phyloP scores from a whole-genome alignment of 1,140 invertebrate species.

The Chironomus tepperi region DNA sequence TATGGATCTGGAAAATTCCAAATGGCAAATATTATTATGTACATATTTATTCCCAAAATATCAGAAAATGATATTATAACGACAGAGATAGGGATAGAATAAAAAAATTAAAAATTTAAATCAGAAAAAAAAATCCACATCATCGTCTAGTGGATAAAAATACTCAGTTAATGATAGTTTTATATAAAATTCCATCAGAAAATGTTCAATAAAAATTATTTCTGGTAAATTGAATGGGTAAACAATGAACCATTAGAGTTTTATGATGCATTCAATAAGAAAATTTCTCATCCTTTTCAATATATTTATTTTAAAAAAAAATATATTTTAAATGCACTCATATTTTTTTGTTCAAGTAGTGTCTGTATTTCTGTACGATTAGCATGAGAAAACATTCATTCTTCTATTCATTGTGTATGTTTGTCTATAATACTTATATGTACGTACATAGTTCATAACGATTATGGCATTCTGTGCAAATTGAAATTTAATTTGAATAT shows the following conservation, averaged over 20 bases:
- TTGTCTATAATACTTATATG: too few relatives aligned
- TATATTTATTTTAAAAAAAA: not conserved
- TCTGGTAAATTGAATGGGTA: constrained; percentile 4
- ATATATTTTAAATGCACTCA: constrained; percentile 12
- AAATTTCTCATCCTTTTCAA: not conserved
- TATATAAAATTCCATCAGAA: not conserved
- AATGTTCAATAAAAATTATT: constrained; percentile 1
- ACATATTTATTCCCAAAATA: too few relatives aligned
- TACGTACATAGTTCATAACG: too few relatives aligned
- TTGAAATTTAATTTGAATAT: not conserved
- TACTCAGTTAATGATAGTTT: not conserved
- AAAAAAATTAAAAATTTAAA: not conserved
- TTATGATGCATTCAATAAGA: not conserved
- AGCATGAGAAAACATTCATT: not conserved
- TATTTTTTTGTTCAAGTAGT: not conserved
- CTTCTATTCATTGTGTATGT: too few relatives aligned
- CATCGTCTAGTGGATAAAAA: not conserved
- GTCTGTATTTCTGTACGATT: not conserved
- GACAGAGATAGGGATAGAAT: not conserved
- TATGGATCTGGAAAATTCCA: too few relatives aligned
- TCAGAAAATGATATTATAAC: too few relatives aligned
- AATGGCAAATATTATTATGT: too few relatives aligned
- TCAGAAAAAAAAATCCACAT: not conserved
- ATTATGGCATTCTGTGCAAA: not conserved
- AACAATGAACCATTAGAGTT: constrained; percentile 19